Base-by-base conservation (phyloP, 2,113 vertebrate genomes). In the Poeciliopsis retropinna region DNA sequence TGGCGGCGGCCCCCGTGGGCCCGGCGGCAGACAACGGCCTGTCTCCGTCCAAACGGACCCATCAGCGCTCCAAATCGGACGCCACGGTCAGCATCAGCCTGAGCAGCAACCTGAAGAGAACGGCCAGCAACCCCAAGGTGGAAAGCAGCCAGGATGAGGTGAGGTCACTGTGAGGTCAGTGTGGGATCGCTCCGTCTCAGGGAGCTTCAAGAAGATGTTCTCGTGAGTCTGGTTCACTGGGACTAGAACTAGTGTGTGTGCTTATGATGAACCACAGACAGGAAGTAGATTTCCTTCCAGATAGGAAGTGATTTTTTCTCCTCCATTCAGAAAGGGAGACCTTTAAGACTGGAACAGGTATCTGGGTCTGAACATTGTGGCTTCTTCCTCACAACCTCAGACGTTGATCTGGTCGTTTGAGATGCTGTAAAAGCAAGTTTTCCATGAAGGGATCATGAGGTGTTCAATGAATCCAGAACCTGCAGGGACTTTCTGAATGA, bases 41-140 rank as follows among this genome's bases (percentile, higher is more conserved):
- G 19, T 99, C 97, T 0, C 97, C 98, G 0, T 97, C 97, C 81
- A 98, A 98, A 89, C 92, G 98, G 86, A 99, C 98, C 57, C 98
- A 99, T 85, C 98, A 99, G 92, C 94, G 98, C 79, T 99, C 98
- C 83, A 99, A 99, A 82, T 99, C 97, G 0, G 98, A 99, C 0
- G 98, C 98, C 76, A 97, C 97, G 0, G 96, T 93, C 67, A 95
- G 95, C 92, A 94, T 98, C 92, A 98, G 96, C 73, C 95, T 98
- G 70, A 95, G 96, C 95, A 97, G 95, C 94, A 97, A 96, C 92
- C 92, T 99, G 85, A 99, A 99, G 88, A 95, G 98, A 60, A 99
- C 98, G 1, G 96, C 97, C 84, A 98, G 97, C 91, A 99, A 99
- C 79, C 98, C 98, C 19, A 98, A 98, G 84, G 97, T 99, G 78